These are phyloP conservation scores for Leptothorax acervorum DNA, from an alignment of 2,888 invertebrate species.

Conservation along the genomic window DNA sequence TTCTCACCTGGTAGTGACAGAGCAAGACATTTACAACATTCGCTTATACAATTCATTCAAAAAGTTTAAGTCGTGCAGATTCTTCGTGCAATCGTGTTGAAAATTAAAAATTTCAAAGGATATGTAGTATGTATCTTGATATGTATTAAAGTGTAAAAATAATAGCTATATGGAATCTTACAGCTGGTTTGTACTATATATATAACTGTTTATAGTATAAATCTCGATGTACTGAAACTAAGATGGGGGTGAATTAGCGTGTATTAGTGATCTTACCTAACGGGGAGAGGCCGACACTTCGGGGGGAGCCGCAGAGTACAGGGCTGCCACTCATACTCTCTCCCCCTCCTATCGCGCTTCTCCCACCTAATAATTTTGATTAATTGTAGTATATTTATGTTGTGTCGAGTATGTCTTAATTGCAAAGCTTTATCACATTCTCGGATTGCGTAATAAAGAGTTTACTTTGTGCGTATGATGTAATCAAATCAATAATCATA, in stretches of 20 bases:
- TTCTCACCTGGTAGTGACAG: constrained; percentile 50
- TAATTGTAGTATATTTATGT: constrained; percentile 74
- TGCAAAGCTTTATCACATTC: constrained; percentile 23
- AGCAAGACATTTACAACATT: constrained; percentile 53
- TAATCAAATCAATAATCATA: not conserved
- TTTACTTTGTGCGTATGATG: constrained; percentile 12
- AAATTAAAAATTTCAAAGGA: constrained; percentile 18
- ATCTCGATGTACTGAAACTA: constrained; percentile 9
- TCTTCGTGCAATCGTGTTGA: constrained; percentile 59
- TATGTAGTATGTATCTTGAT: not conserved
- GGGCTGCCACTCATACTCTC: constrained; percentile 87
- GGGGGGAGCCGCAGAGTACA: constrained; percentile 87
- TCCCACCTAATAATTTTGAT: constrained; percentile 83
- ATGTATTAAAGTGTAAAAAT: constrained; percentile 1
- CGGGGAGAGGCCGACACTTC: constrained; percentile 87
- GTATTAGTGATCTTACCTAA: constrained; percentile 85
- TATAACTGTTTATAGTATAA: not conserved
- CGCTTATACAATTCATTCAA: constrained; percentile 54
- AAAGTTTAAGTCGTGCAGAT: constrained; percentile 62
- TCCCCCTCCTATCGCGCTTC: constrained; percentile 84
- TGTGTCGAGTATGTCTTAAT: constrained; percentile 57
- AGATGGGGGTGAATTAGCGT: constrained; percentile 58
- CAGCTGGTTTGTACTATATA: not conserved
- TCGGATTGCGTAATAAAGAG: not conserved
- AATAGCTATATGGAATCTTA: not conserved